A percentile compares a stretch with the other conserved stretches of the same genome.
phyloP scores from a whole-genome alignment of 37 sponge, comb jelly and placozoan species.

The Crambe crambe region DNA sequence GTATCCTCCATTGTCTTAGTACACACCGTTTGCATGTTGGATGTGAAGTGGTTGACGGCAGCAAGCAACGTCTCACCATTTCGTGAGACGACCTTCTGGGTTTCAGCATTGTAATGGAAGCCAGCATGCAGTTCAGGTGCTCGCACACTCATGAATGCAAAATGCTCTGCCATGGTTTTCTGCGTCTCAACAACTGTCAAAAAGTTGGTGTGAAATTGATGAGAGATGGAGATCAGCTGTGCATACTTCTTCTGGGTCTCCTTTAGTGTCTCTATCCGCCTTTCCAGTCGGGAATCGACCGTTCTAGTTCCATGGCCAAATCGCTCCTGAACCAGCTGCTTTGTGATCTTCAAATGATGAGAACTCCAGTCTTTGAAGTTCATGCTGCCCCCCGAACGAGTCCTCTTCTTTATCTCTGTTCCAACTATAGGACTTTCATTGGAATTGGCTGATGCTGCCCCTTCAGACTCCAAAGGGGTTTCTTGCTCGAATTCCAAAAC shows the following conservation, averaged over 20 bases:
- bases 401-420: slow-evolving; percentile 41
- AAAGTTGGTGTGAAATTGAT: slow-evolving; percentile 61
- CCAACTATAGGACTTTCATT: slow-evolving; percentile 15
- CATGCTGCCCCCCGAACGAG: slow-evolving; percentile 23
- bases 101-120: slow-evolving; percentile 79
- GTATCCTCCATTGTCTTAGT: slow-evolving; percentile 96
- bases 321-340: slow-evolving; percentile 81
- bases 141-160: slow-evolving; percentile 81
- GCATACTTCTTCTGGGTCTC: slow-evolving; percentile 86
- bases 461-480: background rate
- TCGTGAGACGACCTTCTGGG: slow-evolving; percentile 71
- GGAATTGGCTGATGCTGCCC: background rate
- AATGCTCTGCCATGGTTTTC: slow-evolving; percentile 82
- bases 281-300: slow-evolving; percentile 75
- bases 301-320: slow-evolving; percentile 79
- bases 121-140: slow-evolving; percentile 76
- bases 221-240: slow-evolving; percentile 57
- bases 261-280: slow-evolving; percentile 52
- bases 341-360: slow-evolving; percentile 68
- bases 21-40: slow-evolving; percentile 74
- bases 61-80: slow-evolving; percentile 78
- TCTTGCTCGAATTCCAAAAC: slow-evolving; percentile 18
- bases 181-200: slow-evolving; percentile 70
- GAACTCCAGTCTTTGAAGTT: slow-evolving; percentile 73
- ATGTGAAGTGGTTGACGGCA: slow-evolving; percentile 55